Conservation (phyloP, 2,797 vertebrate genomes). For the Parambassis ranga region DNA sequence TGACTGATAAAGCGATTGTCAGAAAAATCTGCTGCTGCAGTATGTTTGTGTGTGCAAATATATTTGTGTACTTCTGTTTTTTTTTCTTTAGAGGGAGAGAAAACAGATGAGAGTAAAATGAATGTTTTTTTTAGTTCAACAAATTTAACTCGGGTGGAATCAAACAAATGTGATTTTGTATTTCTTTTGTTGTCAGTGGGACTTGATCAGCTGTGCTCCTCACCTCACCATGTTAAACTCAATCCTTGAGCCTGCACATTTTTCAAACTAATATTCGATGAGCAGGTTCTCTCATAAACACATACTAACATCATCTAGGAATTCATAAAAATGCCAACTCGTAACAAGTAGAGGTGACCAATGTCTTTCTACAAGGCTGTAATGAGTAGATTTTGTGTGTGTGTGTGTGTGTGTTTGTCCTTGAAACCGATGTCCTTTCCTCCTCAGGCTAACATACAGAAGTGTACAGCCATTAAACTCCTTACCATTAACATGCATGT, state of each 20-base stretch:
- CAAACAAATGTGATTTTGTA: conserved; percentile 43
- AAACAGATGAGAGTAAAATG: conserved; percentile 38
- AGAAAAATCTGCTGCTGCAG: conserved; percentile 49
- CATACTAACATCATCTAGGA: conserved; percentile 28
- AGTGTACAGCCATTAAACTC: background rate
- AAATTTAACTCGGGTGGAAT: conserved; percentile 45
- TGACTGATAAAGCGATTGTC: conserved; percentile 75
- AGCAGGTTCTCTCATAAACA: conserved; percentile 32
- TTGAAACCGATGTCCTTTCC: conserved; percentile 27
- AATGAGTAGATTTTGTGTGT: background rate
- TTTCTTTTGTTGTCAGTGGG: conserved; percentile 44
- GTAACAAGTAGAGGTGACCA: background rate
- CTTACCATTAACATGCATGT: conserved; percentile 9
- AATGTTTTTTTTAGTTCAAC: conserved; percentile 17
- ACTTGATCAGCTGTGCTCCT: conserved; percentile 9
- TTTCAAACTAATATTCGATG: conserved; percentile 54
- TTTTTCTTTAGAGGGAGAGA: conserved; percentile 26
- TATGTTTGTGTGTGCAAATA: conserved; percentile 10
- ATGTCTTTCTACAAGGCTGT: background rate
- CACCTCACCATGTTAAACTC: conserved; percentile 37
- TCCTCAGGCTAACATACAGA: conserved; percentile 11
- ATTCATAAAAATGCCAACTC: background rate
- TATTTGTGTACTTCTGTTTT: conserved; percentile 33
- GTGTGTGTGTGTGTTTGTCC: conserved; percentile 28
- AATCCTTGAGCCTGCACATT: conserved; percentile 42